Percentiles rank a stretch among this genome's conserved stretches.
phyloP scores from a whole-genome alignment of 2,113 vertebrate genomes.

The Callipepla californica region DNA sequence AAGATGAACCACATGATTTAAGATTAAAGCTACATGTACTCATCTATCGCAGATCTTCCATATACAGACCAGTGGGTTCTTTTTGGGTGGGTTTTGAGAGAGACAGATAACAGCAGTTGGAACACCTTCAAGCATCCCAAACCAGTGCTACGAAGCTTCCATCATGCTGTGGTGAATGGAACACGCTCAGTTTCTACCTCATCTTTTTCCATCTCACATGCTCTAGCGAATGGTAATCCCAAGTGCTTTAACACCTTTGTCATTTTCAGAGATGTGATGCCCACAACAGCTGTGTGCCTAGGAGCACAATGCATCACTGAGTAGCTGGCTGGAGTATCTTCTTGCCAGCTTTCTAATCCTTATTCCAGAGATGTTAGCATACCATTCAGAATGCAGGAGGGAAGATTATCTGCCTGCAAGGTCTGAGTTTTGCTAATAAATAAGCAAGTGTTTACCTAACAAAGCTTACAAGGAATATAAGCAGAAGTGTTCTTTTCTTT shows the following conservation, averaged over 20 bases:
- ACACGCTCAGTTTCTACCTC: background rate
- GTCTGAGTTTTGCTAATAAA: conserved; percentile 46
- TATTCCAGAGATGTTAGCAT: background rate
- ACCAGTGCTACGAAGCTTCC: background rate
- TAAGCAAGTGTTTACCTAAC: conserved; percentile 52
- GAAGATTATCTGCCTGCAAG: background rate
- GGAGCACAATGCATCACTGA: conserved; percentile 25
- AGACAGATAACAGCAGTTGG: background rate
- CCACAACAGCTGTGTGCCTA: background rate
- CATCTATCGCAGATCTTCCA: background rate
- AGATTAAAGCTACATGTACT: background rate
- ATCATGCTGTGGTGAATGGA: background rate
- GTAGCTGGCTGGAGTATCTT: conserved; percentile 2
- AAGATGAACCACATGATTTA: background rate
- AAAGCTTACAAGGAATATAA: conserved; percentile 60
- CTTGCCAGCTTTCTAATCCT: too few relatives aligned
- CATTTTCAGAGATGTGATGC: conserved; percentile 42
- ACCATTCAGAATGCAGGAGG: background rate
- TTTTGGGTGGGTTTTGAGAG: too few relatives aligned
- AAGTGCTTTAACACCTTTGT: conserved; percentile 10
- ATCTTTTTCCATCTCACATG: background rate
- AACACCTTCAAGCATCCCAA: background rate
- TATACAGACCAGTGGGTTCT: background rate
- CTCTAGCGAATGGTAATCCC: background rate
- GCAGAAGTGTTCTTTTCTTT: conserved; percentile 62